Evolutionary conservation across 2,113 vertebrate genomes (phyloP).

Genomic region (Petrocephalus microphthalmus): DNA sequence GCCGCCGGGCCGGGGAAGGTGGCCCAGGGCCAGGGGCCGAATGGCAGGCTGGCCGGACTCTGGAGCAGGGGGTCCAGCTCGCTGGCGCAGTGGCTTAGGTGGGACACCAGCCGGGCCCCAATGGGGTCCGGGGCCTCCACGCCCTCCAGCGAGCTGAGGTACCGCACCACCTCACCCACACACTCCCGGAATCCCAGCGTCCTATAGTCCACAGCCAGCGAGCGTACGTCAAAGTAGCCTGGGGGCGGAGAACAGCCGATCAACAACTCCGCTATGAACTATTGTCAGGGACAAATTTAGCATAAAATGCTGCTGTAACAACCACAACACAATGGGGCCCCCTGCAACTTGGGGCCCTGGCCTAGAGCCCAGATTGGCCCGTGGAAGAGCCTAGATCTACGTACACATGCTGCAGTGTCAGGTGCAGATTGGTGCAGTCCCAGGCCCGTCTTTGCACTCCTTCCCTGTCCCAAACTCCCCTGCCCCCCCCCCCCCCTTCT

Average conservation of each 20-base stretch:
- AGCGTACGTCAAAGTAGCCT: constrained; percentile 85
- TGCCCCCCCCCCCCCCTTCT: not conserved
- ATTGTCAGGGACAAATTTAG: not conserved
- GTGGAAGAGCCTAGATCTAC: not conserved
- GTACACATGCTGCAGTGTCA: not conserved
- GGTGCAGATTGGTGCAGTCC: not conserved
- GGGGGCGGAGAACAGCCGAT: constrained; percentile 28
- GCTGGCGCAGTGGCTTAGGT: constrained; percentile 82
- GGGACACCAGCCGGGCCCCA: constrained; percentile 81
- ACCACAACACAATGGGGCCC: not conserved
- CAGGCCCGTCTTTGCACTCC: not conserved
- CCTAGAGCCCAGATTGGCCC: not conserved
- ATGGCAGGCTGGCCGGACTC: constrained; percentile 58
- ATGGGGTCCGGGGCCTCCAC: constrained; percentile 73
- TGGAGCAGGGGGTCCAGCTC: constrained; percentile 77
- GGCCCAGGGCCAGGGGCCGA: constrained; percentile 79
- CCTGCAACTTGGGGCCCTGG: not conserved
- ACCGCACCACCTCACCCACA: constrained; percentile 85
- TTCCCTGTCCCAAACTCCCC: not conserved
- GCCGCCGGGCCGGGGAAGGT: constrained; percentile 63
- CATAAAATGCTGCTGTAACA: not conserved
- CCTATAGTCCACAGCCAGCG: constrained; percentile 84
- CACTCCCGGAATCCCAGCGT: constrained; percentile 91
- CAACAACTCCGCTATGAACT: not conserved
- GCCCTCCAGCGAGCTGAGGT: constrained; percentile 78